Evolutionary conservation across 2,113 vertebrate species (phyloP), one percentile per base, ranked within the genome.

Genomic region (Prionailurus bengalensis): DNA sequence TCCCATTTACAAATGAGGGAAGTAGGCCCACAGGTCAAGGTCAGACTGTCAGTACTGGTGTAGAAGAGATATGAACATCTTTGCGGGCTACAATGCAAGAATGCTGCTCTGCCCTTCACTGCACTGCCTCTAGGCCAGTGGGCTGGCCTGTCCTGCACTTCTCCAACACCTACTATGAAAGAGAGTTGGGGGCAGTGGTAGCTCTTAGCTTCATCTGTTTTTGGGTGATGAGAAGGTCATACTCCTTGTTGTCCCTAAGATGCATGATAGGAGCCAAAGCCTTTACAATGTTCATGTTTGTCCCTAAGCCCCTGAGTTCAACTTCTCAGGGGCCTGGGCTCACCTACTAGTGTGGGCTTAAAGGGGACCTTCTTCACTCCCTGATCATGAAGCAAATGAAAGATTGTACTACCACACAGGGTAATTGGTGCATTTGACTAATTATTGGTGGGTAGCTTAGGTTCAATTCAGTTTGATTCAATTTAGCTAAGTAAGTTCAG

Each of bases 401-500:
- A 33, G 21, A 55, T 7, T 2, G 11, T 39, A 66, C 89, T 48
- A 45, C 36, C 0, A 19, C 7, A 7, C 66, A 58, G 73, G 51
- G 66, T 53, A 45, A 95, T 14, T 65, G 51, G 53, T 31, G 17
- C 8, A 25, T 65, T 16, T 96, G 78, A 86, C 51, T 84, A 81
- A 85, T 12, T 65, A 88, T 85, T 29, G 19, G 51, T 1, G 94
- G 90, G 45, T 55, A 71, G 45, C 68, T 91, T 45, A 95, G 95
- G 83, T 66, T 91, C 65, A 68, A 48, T 89, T 91, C 83, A 33
- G 85, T 70, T 89, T 95, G 90, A 91, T 96, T 95, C 94, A 82
- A 91, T 94, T 96, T 90, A 96, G 74, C 82, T 91, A 88, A 89
- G 86, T 95, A 95, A 88, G 89, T 97, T 96, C 79, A 95, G 89